Evolutionary conservation across 2,888 invertebrate genomes (phyloP).

Genomic region (Heliconius erato): DNA sequence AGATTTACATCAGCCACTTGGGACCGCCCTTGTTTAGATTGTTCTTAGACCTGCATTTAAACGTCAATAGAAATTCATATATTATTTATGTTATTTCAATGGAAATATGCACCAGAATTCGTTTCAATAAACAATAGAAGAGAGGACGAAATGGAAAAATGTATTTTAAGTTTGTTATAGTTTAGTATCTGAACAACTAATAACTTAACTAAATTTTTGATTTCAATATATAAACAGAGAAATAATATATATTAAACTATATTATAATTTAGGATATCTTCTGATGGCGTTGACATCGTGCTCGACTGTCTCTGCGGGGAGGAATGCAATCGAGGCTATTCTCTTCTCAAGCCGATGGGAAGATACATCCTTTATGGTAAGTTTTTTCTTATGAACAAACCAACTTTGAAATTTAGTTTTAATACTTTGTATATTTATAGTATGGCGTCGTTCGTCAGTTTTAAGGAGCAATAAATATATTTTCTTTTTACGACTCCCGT

Average conservation of each 20-base stretch:
- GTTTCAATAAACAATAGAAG: background rate
- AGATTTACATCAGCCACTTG: constrained; percentile 39
- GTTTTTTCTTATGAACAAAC: constrained; percentile 46
- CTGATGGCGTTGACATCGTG: constrained; percentile 94
- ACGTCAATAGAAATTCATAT: constrained; percentile 17
- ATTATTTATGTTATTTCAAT: background rate
- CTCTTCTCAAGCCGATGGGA: constrained; percentile 94
- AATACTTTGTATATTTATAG: constrained; percentile 24
- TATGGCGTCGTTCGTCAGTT: constrained; percentile 1
- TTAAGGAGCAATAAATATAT: constrained; percentile 42
- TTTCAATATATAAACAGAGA: background rate
- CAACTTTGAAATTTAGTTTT: constrained; percentile 18
- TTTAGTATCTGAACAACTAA: background rate
- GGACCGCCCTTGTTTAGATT: constrained; percentile 37
- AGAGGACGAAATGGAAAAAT: too few species aligned
- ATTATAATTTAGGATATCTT: constrained; percentile 83
- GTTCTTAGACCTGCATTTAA: constrained; percentile 10
- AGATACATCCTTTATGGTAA: constrained; percentile 94
- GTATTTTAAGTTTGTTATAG: background rate
- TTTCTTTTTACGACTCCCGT: constrained; percentile 37
- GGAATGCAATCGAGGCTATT: constrained; percentile 94
- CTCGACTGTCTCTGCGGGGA: constrained; percentile 95
- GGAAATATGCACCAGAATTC: background rate
- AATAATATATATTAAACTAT: background rate
- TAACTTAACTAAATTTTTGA: background rate